Percentiles rank a stretch among this genome's conserved stretches.
Conservation (phyloP, 2,888 invertebrate genomes). For the Ectobius pallidus region DNA sequence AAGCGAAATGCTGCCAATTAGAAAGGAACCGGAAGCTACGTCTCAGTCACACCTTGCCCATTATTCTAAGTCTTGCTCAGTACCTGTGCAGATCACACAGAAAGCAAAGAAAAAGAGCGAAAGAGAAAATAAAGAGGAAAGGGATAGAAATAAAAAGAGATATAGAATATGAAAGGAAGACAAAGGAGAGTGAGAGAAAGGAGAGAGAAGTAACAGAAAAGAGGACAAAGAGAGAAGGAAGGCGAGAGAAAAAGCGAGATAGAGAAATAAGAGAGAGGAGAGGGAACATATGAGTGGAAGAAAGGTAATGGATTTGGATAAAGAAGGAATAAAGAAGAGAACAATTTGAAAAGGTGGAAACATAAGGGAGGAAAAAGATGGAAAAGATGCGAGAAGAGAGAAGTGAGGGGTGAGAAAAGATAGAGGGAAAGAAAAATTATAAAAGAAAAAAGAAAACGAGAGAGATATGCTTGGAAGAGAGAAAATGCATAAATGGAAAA, state of each 20-base stretch:
- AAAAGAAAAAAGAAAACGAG: constrained; percentile 4
- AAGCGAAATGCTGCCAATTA: background rate
- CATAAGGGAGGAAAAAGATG: background rate
- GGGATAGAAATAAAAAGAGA: too few relatives aligned
- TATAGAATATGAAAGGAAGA: too few relatives aligned
- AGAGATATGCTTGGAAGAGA: background rate
- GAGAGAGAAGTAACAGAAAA: background rate
- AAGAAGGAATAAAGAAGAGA: background rate
- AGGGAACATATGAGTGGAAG: background rate
- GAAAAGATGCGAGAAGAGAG: background rate
- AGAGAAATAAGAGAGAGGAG: background rate
- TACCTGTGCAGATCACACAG: too few relatives aligned
- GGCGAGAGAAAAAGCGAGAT: background rate
- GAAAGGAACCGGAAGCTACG: background rate
- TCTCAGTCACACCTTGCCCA: too few relatives aligned
- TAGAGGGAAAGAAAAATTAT: background rate
- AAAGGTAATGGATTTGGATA: background rate
- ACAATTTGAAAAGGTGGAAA: background rate
- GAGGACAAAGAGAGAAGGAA: background rate
- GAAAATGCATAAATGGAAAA: background rate
- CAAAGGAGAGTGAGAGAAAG: background rate
- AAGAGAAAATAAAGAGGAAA: too few relatives aligned
- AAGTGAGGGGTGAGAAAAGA: background rate
- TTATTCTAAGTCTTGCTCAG: too few relatives aligned
- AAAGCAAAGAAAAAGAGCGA: too few relatives aligned